Evolutionary conservation across 2,797 vertebrate species (phyloP).

Genomic region (Darevskia mixta): DNA sequence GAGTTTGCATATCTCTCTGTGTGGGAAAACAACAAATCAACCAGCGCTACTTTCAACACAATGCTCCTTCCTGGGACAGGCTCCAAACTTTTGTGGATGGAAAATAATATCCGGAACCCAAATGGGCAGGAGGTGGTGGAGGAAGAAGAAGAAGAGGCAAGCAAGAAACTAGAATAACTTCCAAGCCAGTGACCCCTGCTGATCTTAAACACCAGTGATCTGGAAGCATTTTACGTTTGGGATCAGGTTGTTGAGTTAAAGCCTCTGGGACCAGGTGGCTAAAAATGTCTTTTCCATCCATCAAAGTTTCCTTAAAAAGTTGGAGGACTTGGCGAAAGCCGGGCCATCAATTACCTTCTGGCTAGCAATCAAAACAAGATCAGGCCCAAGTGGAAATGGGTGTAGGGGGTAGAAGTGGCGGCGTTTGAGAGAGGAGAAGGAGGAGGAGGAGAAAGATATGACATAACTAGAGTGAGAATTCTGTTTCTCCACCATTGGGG

Average conservation of each 20-base stretch:
- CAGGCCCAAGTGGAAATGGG: constrained; percentile 77
- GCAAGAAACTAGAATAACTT: neutral
- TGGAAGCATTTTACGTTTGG: neutral
- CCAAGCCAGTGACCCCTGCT: constrained; percentile 43
- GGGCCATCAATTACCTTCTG: constrained; percentile 79
- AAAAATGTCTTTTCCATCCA: constrained; percentile 77
- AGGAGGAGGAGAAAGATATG: neutral
- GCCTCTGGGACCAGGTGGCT: constrained; percentile 70
- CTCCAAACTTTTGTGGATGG: constrained; percentile 78
- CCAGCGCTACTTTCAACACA: constrained; percentile 56
- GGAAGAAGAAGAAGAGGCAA: constrained; percentile 41
- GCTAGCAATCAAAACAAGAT: constrained; percentile 82
- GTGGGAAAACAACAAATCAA: neutral
- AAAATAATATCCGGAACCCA: constrained; percentile 72
- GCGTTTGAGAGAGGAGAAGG: neutral
- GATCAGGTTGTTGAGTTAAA: neutral
- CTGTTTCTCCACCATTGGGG: constrained; percentile 68
- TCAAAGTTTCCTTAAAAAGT: constrained; percentile 79
- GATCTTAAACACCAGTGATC: constrained; percentile 2
- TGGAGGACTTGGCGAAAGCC: constrained; percentile 77
- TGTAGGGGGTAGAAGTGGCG: constrained; percentile 20
- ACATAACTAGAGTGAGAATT: constrained; percentile 70
- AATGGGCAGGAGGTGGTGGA: constrained; percentile 71
- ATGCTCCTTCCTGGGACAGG: constrained; percentile 59
- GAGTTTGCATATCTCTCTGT: neutral